Percentiles rank a stretch among this genome's conserved stretches.
Evolutionary conservation across 2,888 invertebrate genomes (phyloP).

Genomic region (Trissolcus japonicus): DNA sequence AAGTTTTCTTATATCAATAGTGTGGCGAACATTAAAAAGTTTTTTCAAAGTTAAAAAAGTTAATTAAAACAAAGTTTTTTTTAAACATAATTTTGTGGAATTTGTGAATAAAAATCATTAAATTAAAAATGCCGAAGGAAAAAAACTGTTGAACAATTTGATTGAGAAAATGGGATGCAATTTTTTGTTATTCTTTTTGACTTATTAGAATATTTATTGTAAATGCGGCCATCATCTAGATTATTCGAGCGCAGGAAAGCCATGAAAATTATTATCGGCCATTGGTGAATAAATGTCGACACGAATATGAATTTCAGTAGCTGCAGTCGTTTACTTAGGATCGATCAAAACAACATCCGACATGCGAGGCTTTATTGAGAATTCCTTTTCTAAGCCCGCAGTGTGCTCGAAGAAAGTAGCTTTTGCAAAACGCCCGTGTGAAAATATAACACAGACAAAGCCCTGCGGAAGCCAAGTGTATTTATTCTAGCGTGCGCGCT

Average conservation of each 20-base stretch:
- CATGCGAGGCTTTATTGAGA: slow-evolving; percentile 45
- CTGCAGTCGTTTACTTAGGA: slow-evolving; percentile 43
- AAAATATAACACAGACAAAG: slow-evolving; percentile 30
- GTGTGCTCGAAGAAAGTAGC: slow-evolving; percentile 30
- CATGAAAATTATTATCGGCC: slow-evolving; percentile 27
- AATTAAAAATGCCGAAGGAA: no score
- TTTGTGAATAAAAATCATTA: no score
- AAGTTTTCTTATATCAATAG: no score
- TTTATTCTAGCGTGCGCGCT: slow-evolving; percentile 14
- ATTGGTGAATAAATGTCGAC: slow-evolving; percentile 35
- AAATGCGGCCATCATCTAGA: slow-evolving; percentile 2
- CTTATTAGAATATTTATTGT: no score
- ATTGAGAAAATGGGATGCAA: neutral
- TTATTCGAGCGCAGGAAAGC: slow-evolving; percentile 21
- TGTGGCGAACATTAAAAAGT: no score
- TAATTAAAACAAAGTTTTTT: no score
- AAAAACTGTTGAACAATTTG: neutral
- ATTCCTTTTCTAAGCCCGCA: slow-evolving; percentile 32
- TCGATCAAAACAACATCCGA: slow-evolving; percentile 49
- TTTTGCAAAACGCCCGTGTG: slow-evolving; percentile 31
- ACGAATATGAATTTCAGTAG: slow-evolving; percentile 43
- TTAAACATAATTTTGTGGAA: no score
- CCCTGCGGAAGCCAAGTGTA: slow-evolving; percentile 7
- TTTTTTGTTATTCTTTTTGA: neutral
- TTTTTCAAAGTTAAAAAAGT: no score